Percentiles rank a stretch among this genome's conserved stretches.
These are phyloP conservation scores for Coboldia fuscipes DNA, from an alignment of 1,140 invertebrate species.

Conservation along the genomic window DNA sequence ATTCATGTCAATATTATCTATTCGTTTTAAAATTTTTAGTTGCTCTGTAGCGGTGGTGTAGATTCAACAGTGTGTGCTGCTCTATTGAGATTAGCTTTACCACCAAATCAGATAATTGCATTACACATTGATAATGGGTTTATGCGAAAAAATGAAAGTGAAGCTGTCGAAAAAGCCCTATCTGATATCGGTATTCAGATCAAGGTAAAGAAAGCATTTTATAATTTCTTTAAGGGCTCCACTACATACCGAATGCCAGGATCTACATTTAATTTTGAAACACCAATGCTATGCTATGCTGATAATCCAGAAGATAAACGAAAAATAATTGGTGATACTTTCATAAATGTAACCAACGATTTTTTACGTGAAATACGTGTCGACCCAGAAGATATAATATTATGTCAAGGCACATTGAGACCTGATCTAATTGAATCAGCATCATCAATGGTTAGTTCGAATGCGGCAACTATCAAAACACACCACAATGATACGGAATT, in stretches of 20 bases:
- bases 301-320: slow-evolving; percentile 89
- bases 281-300: slow-evolving; percentile 71
- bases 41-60: slow-evolving; percentile 89
- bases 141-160: slow-evolving; percentile 90
- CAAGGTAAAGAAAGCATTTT: slow-evolving; percentile 52
- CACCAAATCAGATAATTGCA: slow-evolving; percentile 80
- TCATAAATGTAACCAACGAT: slow-evolving; percentile 76
- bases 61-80: slow-evolving; percentile 97
- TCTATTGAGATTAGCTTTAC: slow-evolving; percentile 71
- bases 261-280: slow-evolving; percentile 34
- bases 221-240: slow-evolving; percentile 55
- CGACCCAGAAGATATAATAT: slow-evolving; percentile 62
- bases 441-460: slow-evolving; percentile 59
- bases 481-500: slow-evolving; percentile 98
- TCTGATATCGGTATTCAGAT: slow-evolving; percentile 70
- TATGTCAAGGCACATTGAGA: slow-evolving; percentile 80
- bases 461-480: slow-evolving; percentile 96
- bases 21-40: slow-evolving; percentile 29
- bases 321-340: slow-evolving; percentile 97
- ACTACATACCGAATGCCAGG: slow-evolving; percentile 37
- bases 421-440: slow-evolving; percentile 98
- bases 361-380: slow-evolving; percentile 61
- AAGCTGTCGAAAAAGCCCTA: slow-evolving; percentile 68
- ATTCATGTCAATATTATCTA: not conserved
- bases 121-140: slow-evolving; percentile 98